A percentile compares a stretch with the other conserved stretches of the same genome.
Evolutionary conservation across 2,113 vertebrate genomes (phyloP).

Genomic region (Arothron firmamentum): DNA sequence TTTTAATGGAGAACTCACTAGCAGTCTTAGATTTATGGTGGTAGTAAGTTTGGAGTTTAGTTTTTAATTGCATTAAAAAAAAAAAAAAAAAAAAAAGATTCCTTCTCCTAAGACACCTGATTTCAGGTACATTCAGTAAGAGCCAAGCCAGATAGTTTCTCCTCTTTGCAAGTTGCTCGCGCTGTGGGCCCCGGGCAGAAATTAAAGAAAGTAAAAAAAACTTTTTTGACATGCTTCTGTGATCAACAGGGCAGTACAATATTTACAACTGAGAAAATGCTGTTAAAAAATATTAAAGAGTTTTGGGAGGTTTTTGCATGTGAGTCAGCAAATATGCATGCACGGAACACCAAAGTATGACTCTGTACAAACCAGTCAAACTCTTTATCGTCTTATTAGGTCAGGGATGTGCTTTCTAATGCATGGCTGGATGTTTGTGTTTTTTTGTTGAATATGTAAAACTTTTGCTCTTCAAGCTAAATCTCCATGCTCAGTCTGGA

Average conservation of each 20-base stretch:
- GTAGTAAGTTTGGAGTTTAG: background rate
- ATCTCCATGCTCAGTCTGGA: slow-evolving; percentile 34
- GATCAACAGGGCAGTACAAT: slow-evolving; percentile 27
- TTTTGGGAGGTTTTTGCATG: slow-evolving; percentile 52
- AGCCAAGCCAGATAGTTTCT: slow-evolving; percentile 6
- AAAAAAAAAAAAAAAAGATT: slow-evolving; percentile 21
- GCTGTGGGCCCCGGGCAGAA: slow-evolving; percentile 1
- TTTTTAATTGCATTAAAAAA: background rate
- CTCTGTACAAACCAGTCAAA: slow-evolving; percentile 46
- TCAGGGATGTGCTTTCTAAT: slow-evolving; percentile 59
- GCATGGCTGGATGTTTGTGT: slow-evolving; percentile 62
- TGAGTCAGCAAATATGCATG: slow-evolving; percentile 51
- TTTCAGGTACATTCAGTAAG: slow-evolving; percentile 53
- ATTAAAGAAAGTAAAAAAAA: slow-evolving; percentile 6
- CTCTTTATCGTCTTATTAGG: slow-evolving; percentile 43
- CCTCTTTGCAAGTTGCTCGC: slow-evolving; percentile 1
- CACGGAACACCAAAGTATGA: slow-evolving; percentile 62
- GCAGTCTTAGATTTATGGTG: too few species aligned
- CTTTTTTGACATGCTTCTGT: slow-evolving; percentile 8
- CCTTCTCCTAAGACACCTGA: slow-evolving; percentile 16
- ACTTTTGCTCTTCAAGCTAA: slow-evolving; percentile 42
- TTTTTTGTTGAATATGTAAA: slow-evolving; percentile 38
- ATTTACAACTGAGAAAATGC: background rate
- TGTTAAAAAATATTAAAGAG: background rate
- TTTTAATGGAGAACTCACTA: background rate